These are phyloP conservation scores for Chrysina gloriosa DNA, from an alignment of 2,888 invertebrate species.

Conservation along the genomic window DNA sequence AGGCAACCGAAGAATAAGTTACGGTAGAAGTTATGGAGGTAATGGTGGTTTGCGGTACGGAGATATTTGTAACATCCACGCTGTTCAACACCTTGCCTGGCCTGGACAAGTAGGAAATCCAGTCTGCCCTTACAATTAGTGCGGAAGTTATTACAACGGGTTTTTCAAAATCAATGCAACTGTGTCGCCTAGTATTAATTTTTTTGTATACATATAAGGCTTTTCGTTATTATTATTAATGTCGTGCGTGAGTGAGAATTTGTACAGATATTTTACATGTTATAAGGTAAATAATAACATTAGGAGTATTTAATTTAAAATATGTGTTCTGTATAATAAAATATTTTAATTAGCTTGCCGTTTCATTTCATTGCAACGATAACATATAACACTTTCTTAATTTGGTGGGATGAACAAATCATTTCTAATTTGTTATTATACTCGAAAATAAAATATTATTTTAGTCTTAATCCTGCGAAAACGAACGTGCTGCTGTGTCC, in stretches of 20 bases:
- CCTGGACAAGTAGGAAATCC: conserved; percentile 62
- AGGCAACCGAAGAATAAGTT: conserved; percentile 34
- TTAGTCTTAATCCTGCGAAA: no score
- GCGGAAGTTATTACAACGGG: conserved; percentile 13
- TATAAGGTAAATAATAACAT: background rate
- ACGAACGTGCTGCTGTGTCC: no score
- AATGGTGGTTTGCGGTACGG: conserved; percentile 70
- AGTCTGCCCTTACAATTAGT: conserved; percentile 50
- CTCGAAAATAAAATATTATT: no score
- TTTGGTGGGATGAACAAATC: no score
- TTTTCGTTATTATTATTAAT: background rate
- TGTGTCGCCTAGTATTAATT: conserved; percentile 5
- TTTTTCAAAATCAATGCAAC: background rate
- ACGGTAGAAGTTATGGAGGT: conserved; percentile 56
- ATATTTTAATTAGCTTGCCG: no score
- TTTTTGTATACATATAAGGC: no score
- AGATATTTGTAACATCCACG: conserved; percentile 77
- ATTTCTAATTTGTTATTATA: no score
- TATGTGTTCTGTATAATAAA: no score
- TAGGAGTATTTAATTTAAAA: no score
- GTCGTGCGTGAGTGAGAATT: background rate
- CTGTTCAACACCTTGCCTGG: conserved; percentile 71
- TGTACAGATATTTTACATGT: background rate
- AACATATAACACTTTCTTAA: no score
- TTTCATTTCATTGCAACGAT: no score